Evolutionary conservation across 1,140 invertebrate species (phyloP).

Genomic region (Drosophila sp.): DNA sequence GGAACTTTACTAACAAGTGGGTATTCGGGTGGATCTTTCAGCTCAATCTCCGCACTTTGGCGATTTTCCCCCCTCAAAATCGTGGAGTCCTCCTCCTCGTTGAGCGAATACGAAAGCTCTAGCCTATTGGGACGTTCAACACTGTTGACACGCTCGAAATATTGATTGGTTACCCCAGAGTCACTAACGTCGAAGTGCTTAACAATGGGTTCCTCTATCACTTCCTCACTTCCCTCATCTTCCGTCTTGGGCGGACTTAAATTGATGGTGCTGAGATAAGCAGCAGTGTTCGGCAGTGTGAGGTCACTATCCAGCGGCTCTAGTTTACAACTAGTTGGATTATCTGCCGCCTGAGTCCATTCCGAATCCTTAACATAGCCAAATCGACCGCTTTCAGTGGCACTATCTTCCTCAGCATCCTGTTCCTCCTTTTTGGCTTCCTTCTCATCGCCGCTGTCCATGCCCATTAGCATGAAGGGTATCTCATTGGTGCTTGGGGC

Average conservation of each 20-base stretch:
- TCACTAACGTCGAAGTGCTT: slow-evolving; percentile 62
- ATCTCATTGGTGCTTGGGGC: slow-evolving; percentile 70
- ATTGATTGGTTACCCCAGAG: slow-evolving; percentile 79
- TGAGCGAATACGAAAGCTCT: slow-evolving; percentile 71
- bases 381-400: slow-evolving; percentile 67
- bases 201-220: background rate
- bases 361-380: slow-evolving; percentile 29
- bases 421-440: slow-evolving; percentile 42
- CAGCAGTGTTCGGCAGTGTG: slow-evolving; percentile 52
- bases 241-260: slow-evolving; percentile 57
- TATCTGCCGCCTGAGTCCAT: slow-evolving; percentile 47
- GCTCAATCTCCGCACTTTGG: slow-evolving; percentile 15
- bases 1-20: slow-evolving; percentile 24
- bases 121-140: slow-evolving; percentile 71
- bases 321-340: slow-evolving; percentile 41
- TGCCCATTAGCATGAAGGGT: slow-evolving; percentile 75
- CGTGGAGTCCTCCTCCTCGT: slow-evolving; percentile 52
- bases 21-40: background rate
- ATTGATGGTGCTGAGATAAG: slow-evolving; percentile 47
- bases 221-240: background rate
- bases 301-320: slow-evolving; percentile 36
- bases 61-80: background rate
- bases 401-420: slow-evolving; percentile 55
- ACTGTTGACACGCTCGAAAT: slow-evolving; percentile 81
- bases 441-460: slow-evolving; percentile 73